Base-by-base conservation (phyloP, 2,888 invertebrate species). In the Parelbella ahira region DNA sequence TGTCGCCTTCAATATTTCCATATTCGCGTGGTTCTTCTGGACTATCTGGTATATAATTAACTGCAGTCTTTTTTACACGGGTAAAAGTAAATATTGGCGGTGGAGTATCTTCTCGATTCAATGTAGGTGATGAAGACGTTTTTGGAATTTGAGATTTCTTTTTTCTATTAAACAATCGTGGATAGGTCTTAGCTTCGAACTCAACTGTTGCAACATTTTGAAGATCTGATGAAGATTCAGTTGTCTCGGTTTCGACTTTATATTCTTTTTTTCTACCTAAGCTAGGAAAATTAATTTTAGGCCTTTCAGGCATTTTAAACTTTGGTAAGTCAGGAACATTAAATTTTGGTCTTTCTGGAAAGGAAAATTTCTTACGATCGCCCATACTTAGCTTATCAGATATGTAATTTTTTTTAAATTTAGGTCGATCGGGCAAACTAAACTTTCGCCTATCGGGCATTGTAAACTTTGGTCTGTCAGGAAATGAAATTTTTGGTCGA, bases 161-260 rank as follows among this genome's bases (percentile, higher is more conserved):
- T 56, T 87, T 87, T 54, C 76, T 78, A 44, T 69, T 73, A 57
- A 92, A 91, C 51, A 95, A 89, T 54, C 94, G 90, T 0, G 95
- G 95, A 65, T 93, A 94, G 0, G 95, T 95, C 54, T 91, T 91
- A 50, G 93, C 91, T 71, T 93, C 93, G 63, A 91, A 91, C 34
- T 91, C 90, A 61, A 94, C 93, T 25, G 89, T 90, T 37, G 89
- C 84, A 20, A 84, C 80, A 41, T 88, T 84, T 54, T 73, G 69
- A 60, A 68, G 65, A 59, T 70, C 86, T 34, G 57, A 61, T 44
- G 65, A 71, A 7, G 75, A 84, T 65, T 66, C 87, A 53, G 53
- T 83, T 60, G 53, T 73, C 48, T 86, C 82, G 4, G 58, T 65
- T 29, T 72, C 69, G 10, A 63, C 52, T 54, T 79, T 82, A 25